Conservation (phyloP, 2,888 invertebrate species). For the Clepsis dumicolana region DNA sequence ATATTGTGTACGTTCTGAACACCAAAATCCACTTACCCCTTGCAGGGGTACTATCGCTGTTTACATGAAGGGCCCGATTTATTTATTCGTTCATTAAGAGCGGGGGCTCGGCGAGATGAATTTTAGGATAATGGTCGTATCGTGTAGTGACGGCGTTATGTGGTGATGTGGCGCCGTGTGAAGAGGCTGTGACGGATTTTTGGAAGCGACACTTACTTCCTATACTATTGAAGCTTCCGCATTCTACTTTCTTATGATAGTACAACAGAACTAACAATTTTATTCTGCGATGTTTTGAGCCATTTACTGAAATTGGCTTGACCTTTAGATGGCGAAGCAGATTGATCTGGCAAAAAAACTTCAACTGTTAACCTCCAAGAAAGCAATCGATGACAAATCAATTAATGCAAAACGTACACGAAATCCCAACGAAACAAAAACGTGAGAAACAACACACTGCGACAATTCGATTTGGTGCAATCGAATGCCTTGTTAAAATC, state of each 20-base stretch:
- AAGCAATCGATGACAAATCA: slow-evolving; percentile 70
- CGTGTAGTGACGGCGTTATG: slow-evolving; percentile 54
- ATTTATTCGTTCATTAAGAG: slow-evolving; percentile 84
- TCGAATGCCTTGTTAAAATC: slow-evolving; percentile 76
- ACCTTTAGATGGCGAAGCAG: slow-evolving; percentile 6
- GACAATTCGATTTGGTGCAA: slow-evolving; percentile 65
- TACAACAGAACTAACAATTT: neutral
- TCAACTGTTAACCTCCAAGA: slow-evolving; percentile 56
- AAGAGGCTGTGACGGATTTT: slow-evolving; percentile 27
- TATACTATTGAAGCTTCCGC: neutral
- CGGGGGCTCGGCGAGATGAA: slow-evolving; percentile 80
- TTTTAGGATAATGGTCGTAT: slow-evolving; percentile 79
- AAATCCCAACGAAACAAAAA: slow-evolving; percentile 78
- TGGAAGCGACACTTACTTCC: slow-evolving; percentile 9
- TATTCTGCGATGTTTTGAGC: neutral
- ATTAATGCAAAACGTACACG: slow-evolving; percentile 64
- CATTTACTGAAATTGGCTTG: slow-evolving; percentile 2
- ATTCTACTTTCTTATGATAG: neutral
- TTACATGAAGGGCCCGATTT: slow-evolving; percentile 83
- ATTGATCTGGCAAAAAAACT: slow-evolving; percentile 7
- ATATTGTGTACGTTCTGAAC: slow-evolving; percentile 73
- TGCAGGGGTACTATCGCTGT: slow-evolving; percentile 77
- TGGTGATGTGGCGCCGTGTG: slow-evolving; percentile 28
- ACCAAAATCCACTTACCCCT: slow-evolving; percentile 86
- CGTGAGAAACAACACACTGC: slow-evolving; percentile 75